Evolutionary conservation across 2,113 vertebrate genomes (phyloP).

Genomic region (Anoura caudifer): DNA sequence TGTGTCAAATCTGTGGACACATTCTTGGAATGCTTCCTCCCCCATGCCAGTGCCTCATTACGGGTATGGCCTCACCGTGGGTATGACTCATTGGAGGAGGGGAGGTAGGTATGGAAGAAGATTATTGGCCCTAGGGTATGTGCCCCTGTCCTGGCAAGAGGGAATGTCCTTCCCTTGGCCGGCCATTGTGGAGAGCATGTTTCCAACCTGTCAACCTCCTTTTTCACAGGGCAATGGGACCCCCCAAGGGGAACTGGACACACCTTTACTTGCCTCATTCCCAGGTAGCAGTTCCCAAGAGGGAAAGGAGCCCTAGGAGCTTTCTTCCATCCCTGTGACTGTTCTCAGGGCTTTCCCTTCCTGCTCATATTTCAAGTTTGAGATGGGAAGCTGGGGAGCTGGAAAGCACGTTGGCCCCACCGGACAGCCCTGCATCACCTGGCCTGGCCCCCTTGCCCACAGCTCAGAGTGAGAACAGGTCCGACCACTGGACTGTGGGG

Average conservation of each 20-base stretch:
- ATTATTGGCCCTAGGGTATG: neutral
- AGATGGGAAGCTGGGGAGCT: constrained; percentile 9
- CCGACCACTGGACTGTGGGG: constrained; percentile 49
- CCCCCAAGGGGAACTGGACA: neutral
- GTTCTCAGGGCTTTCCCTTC: neutral
- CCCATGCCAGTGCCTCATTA: neutral
- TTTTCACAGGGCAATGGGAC: neutral
- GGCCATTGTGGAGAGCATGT: neutral
- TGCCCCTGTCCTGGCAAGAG: neutral
- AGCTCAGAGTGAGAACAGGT: constrained; percentile 41
- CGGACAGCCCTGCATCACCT: constrained; percentile 33
- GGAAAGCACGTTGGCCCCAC: constrained; percentile 12
- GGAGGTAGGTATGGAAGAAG: neutral
- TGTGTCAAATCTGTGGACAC: neutral
- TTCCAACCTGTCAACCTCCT: neutral
- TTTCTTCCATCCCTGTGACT: neutral
- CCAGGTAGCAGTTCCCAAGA: neutral
- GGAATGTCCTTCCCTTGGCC: neutral
- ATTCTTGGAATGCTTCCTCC: neutral
- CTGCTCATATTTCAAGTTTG: neutral
- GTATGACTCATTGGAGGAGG: neutral
- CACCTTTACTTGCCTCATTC: neutral
- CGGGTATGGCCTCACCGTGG: neutral
- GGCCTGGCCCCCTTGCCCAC: accelerated
- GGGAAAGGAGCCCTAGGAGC: neutral